Base-by-base conservation (phyloP, 2,888 invertebrate species). In the Epirrhoe alternata region DNA sequence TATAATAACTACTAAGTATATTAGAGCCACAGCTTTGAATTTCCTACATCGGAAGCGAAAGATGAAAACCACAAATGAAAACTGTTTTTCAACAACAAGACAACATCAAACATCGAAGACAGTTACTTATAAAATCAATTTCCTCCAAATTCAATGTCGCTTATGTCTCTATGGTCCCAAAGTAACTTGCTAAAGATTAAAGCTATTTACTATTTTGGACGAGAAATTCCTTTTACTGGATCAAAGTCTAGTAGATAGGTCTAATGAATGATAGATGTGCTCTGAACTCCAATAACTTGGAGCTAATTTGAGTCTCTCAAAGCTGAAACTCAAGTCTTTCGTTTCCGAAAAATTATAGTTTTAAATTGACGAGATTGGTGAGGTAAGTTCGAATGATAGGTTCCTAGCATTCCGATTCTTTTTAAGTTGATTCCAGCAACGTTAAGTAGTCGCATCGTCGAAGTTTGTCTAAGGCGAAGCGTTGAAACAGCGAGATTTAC, bases 161-260 rank as follows among this genome's bases (percentile, higher is more conserved):
- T 73, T 76, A 70, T 75, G 69, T 72, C 70, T 73, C 75, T 69
- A 69, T 63, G 73, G 72, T 75, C 70, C 55, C 72, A 78, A 76
- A 81, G 79, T 81, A 77, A 70, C 72, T 83, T 82, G 77, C 77
- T 76, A 81, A 81, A 85, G 81, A 85, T 86, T 80, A 84, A 84
- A 83, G 58, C 33, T 80, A 66, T 38, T n/a, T 69, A 50, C 71
- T 78, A 77, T 84, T 84, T 82, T 84, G 74, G 69, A 71, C 75
- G 70, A 75, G 77, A 82, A 76, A 77, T 79, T 81, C 79, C 81
- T 82, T 82, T 83, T 78, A 79, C 6, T 49, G 51, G 24, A 51
- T 59, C 31, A 78, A 76, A 58, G 17, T 24, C 17, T 24, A 14
- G 53, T 53, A 33, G 33, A 53, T 52, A 30, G 38, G 12, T 14